Conservation (phyloP, 2,113 vertebrate species). For the Paramisgurnus dabryanus region DNA sequence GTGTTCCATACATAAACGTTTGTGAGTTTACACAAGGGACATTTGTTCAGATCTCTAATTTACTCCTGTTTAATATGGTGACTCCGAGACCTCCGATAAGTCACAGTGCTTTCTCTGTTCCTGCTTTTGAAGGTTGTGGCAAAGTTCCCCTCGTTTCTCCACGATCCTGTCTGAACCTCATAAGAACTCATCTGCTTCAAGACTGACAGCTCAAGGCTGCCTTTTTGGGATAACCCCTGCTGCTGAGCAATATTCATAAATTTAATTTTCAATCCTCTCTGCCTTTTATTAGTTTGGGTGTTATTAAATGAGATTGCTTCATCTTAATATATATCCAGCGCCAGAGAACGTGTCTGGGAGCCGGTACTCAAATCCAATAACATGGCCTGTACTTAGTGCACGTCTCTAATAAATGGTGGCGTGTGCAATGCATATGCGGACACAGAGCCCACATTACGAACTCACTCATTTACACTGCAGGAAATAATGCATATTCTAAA, state of each 20-base stretch:
- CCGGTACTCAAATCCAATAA: conserved; percentile 99
- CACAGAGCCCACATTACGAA: conserved; percentile 82
- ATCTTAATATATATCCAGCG: conserved; percentile 98
- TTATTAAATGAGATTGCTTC: conserved; percentile 99
- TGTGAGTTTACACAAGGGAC: conserved; percentile 34
- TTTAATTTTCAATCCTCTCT: conserved; percentile 97
- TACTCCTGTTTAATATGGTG: conserved; percentile 46
- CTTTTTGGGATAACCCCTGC: conserved; percentile 88
- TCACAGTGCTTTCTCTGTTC: conserved; percentile 24
- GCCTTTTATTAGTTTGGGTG: conserved; percentile 99
- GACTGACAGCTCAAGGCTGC: conserved; percentile 84
- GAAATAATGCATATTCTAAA: conserved; percentile 75
- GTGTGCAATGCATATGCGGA: conserved; percentile 93
- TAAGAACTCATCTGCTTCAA: conserved; percentile 61
- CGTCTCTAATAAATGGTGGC: conserved; percentile 98
- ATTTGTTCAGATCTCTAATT: conserved; percentile 29
- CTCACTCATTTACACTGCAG: conserved; percentile 64
- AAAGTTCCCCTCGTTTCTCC: neutral
- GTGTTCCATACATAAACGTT: conserved; percentile 15
- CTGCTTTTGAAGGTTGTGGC: conserved; percentile 19
- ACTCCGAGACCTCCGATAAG: conserved; percentile 37
- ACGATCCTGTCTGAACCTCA: conserved; percentile 30
- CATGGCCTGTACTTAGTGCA: conserved; percentile 97
- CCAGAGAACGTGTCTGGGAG: conserved; percentile 90
- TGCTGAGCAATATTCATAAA: conserved; percentile 98